These are phyloP conservation scores for Lasioglossum zephyrum DNA, from an alignment of 2,888 invertebrate genomes.

Conservation along the genomic window DNA sequence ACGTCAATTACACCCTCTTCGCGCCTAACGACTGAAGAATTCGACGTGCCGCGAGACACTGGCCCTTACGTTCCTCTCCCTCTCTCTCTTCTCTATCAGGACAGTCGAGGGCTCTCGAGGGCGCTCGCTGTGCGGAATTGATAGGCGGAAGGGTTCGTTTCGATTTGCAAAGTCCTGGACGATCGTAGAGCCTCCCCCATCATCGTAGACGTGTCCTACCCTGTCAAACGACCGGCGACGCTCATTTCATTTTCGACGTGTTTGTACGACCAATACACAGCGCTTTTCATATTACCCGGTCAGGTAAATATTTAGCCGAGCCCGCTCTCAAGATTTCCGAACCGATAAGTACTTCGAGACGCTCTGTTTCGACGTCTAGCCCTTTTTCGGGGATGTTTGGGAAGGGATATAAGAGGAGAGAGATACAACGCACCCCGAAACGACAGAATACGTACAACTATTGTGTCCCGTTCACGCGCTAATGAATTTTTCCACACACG, in stretches of 20 bases:
- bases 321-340: slow-evolving; percentile 18
- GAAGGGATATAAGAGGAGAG: neutral
- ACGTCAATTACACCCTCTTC: slow-evolving; percentile 71
- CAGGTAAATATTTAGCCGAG: slow-evolving; percentile 57
- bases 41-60: slow-evolving; percentile 63
- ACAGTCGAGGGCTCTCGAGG: slow-evolving; percentile 55
- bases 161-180: slow-evolving; percentile 29
- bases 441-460: neutral
- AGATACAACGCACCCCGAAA: neutral
- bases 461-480: neutral
- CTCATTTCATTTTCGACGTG: slow-evolving; percentile 45
- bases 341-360: slow-evolving; percentile 49
- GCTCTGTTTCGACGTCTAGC: neutral
- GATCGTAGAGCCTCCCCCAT: neutral
- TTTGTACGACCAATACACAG: slow-evolving; percentile 25
- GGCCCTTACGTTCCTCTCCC: slow-evolving; percentile 51
- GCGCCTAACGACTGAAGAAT: slow-evolving; percentile 70
- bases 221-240: slow-evolving; percentile 5
- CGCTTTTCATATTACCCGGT: slow-evolving; percentile 36
- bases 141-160: slow-evolving; percentile 56
- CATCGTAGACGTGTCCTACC: neutral
- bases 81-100: slow-evolving; percentile 10
- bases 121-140: slow-evolving; percentile 46
- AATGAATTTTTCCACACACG: slow-evolving; percentile 1
- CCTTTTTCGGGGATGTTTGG: neutral